phyloP scores from a whole-genome alignment of 1,140 invertebrate genomes.

The Apis cerana region DNA sequence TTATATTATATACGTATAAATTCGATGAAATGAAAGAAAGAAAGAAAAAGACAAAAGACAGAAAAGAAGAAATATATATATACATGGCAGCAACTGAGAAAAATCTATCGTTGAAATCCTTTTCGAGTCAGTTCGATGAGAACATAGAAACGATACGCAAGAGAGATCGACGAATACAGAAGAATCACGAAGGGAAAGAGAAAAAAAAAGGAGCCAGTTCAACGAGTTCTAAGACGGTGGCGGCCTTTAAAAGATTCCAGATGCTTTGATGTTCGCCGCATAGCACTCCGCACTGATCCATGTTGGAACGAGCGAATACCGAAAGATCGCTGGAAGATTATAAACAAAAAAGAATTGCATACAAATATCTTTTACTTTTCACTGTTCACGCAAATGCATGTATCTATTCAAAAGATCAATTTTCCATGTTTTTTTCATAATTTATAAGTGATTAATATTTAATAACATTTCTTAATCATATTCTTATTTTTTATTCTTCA shows the following conservation, averaged over 20 bases:
- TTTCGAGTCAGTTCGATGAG: slow-evolving; percentile 32
- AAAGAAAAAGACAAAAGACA: background rate
- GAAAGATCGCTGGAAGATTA: slow-evolving; percentile 22
- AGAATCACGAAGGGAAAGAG: slow-evolving; percentile 20
- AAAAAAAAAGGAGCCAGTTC: slow-evolving; percentile 13
- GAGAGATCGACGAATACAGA: slow-evolving; percentile 22
- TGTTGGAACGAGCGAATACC: background rate
- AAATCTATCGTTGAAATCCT: slow-evolving; percentile 14
- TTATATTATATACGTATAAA: too few relatives aligned
- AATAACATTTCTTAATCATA: too few relatives aligned
- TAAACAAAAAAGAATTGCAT: slow-evolving; percentile 37
- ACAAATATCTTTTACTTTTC: slow-evolving; percentile 12
- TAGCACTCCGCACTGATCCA: slow-evolving; percentile 52
- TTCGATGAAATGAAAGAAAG: background rate
- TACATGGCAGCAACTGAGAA: background rate
- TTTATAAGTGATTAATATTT: background rate
- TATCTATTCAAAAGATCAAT: background rate
- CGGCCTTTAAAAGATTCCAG: slow-evolving; percentile 65
- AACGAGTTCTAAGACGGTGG: slow-evolving; percentile 43
- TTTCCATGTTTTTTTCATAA: slow-evolving; percentile 4
- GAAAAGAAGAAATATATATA: background rate
- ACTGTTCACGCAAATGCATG: slow-evolving; percentile 31
- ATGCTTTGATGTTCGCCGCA: slow-evolving; percentile 72
- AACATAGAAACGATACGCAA: slow-evolving; percentile 23
- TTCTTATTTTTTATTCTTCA: too few relatives aligned